phyloP scores from a whole-genome alignment of 2,797 vertebrate species.

The Aeoliscus strigatus region DNA sequence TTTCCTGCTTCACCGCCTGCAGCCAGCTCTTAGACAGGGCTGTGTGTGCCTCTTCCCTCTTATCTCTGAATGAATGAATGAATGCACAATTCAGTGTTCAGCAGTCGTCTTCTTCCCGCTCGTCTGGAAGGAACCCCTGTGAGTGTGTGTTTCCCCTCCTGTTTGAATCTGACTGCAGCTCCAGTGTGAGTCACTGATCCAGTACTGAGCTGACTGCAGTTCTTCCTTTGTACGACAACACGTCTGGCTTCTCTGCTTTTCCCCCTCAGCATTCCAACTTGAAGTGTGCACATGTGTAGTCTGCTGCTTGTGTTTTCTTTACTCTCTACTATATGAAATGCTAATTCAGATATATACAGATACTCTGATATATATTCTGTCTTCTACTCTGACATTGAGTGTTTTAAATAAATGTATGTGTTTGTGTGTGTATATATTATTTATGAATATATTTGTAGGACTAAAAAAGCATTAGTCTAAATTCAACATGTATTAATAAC shows the following conservation, averaged over 20 bases:
- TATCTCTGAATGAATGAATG: slow-evolving; percentile 57
- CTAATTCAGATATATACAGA: too few species aligned
- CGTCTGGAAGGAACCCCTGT: slow-evolving; percentile 33
- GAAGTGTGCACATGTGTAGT: not conserved
- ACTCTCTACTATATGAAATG: slow-evolving; percentile 1
- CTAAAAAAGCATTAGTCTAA: not conserved
- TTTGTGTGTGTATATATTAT: too few species aligned
- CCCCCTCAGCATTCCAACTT: slow-evolving; percentile 15
- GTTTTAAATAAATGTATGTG: too few species aligned
- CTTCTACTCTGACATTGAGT: too few species aligned
- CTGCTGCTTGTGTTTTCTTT: slow-evolving; percentile 1
- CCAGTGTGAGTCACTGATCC: slow-evolving; percentile 65
- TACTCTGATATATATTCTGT: too few species aligned
- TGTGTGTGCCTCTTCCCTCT: slow-evolving; percentile 42
- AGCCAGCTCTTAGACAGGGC: too few species aligned
- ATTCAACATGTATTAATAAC: too few species aligned
- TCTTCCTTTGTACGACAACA: slow-evolving; percentile 58
- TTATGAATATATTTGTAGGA: too few species aligned
- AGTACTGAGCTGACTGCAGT: slow-evolving; percentile 65
- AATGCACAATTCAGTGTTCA: slow-evolving; percentile 45
- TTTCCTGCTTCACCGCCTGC: slow-evolving; percentile 38
- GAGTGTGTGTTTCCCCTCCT: slow-evolving; percentile 37
- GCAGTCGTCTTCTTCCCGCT: slow-evolving; percentile 20
- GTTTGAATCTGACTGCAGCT: slow-evolving; percentile 59
- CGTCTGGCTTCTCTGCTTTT: slow-evolving; percentile 30